A percentile compares a stretch with the other conserved stretches of the same genome.
Conservation (phyloP, 2,888 invertebrate species). For the Cheilosia scutellata region DNA sequence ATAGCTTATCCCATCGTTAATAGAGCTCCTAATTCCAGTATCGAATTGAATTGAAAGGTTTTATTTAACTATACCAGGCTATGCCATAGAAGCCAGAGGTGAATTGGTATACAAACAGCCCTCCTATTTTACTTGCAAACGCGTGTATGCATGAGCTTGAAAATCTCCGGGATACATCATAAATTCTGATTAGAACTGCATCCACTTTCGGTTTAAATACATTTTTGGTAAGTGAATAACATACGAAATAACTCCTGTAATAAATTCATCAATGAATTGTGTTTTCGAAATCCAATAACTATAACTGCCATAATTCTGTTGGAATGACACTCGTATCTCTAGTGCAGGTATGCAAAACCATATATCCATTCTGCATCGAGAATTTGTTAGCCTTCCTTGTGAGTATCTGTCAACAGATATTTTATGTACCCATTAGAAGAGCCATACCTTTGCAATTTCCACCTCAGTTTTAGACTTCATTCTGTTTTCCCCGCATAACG, state of each 20-base stretch:
- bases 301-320: background rate
- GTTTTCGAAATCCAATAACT: background rate
- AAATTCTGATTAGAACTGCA: background rate
- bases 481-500: background rate
- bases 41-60: background rate
- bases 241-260: background rate
- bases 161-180: background rate
- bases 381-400: too few species aligned
- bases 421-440: too few species aligned
- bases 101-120: background rate
- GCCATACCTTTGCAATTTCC: too few species aligned
- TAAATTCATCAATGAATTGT: background rate
- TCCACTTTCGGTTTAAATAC: background rate
- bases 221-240: background rate
- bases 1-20: background rate
- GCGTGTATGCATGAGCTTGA: background rate
- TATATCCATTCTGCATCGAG: too few species aligned
- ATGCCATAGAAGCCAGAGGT: background rate
- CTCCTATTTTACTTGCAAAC: background rate
- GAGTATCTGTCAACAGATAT: too few species aligned
- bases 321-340: too few species aligned
- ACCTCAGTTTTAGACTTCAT: background rate
- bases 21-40: background rate
- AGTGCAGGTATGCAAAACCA: too few species aligned
- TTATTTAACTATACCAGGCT: background rate